These are phyloP conservation scores for Larimichthys polyactis DNA, from an alignment of 2,113 vertebrate species.

Conservation along the genomic window DNA sequence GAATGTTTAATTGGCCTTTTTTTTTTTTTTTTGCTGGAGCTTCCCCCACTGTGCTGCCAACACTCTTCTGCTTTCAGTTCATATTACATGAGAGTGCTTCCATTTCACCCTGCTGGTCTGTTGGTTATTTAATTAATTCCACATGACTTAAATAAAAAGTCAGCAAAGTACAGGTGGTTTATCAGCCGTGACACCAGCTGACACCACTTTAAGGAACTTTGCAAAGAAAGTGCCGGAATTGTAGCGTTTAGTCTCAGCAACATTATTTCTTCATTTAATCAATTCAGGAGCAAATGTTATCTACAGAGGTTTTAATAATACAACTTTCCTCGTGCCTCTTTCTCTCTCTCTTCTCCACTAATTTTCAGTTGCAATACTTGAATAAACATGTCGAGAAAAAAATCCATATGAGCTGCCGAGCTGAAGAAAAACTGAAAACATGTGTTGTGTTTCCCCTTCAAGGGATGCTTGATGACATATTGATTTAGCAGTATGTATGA, in stretches of 20 bases:
- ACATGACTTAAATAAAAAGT: not conserved
- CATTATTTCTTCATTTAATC: not conserved
- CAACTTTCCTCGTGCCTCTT: not conserved
- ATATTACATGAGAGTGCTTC: not conserved
- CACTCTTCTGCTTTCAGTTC: not conserved
- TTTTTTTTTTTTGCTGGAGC: too few species aligned
- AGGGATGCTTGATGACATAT: constrained; percentile 48
- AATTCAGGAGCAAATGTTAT: constrained; percentile 7
- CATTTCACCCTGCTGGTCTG: not conserved
- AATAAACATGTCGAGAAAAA: constrained; percentile 41
- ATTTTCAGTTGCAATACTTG: constrained; percentile 26
- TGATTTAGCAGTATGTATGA: constrained; percentile 57
- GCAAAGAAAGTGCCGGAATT: not conserved
- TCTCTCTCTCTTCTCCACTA: not conserved
- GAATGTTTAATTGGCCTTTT: too few species aligned
- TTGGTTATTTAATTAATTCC: not conserved
- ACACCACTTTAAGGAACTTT: not conserved
- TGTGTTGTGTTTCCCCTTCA: constrained; percentile 20
- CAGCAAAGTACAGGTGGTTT: not conserved
- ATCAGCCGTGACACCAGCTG: not conserved
- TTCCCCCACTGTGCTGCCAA: too few species aligned
- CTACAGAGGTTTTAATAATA: not conserved
- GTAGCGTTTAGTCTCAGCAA: not conserved
- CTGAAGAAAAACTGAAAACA: constrained; percentile 40
- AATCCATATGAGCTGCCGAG: constrained; percentile 39